A percentile compares a stretch with the other conserved stretches of the same genome.
Conservation (phyloP, 1,140 invertebrate species). For the Papilio helenus region DNA sequence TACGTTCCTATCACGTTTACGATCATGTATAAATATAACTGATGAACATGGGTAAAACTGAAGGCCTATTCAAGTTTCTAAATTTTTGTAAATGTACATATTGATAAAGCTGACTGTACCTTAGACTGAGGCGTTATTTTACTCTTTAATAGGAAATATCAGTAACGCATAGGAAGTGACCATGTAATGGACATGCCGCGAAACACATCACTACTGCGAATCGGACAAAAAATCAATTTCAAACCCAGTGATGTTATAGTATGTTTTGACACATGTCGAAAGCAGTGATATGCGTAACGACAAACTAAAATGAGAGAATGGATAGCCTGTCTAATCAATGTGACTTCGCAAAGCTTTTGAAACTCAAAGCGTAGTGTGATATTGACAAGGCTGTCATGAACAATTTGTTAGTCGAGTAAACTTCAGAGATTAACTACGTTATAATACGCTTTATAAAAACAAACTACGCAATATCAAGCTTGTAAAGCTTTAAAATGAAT, state of each 20-base stretch:
- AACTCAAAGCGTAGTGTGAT: neutral
- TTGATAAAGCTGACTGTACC: too few species aligned
- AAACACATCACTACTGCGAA: neutral
- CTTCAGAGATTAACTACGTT: neutral
- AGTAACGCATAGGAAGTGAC: neutral
- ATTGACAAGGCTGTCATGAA: conserved; percentile 17
- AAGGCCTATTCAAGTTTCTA: too few species aligned
- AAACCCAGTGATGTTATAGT: neutral
- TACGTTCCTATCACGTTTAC: too few species aligned
- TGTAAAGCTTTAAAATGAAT: neutral
- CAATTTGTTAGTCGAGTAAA: conserved; percentile 4
- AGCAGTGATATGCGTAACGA: neutral
- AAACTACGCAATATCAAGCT: neutral
- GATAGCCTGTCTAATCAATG: conserved; percentile 8
- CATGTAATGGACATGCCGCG: neutral
- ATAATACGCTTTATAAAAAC: neutral
- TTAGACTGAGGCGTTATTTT: too few species aligned
- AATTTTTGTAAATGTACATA: too few species aligned
- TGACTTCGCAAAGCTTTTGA: conserved; percentile 4
- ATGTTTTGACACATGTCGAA: conserved; percentile 16
- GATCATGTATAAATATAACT: too few species aligned
- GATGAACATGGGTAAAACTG: too few species aligned
- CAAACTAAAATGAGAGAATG: conserved; percentile 1
- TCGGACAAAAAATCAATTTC: neutral
- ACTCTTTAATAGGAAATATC: too few species aligned